Evolutionary conservation across 2,113 vertebrate species (phyloP), one percentile per base, ranked within the genome.

Genomic region (Toxotes chatareus): DNA sequence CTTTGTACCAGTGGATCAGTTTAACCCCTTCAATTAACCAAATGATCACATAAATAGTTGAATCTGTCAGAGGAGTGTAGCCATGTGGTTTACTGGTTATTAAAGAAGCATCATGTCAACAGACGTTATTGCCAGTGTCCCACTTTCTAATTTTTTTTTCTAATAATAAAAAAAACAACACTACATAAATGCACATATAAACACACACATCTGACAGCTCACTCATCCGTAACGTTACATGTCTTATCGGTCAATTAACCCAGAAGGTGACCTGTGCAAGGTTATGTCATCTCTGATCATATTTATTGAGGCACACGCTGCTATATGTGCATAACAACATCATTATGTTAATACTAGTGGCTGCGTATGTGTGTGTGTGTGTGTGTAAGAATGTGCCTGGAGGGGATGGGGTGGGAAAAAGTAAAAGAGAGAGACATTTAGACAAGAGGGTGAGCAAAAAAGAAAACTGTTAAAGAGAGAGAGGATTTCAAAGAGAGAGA

Each of bases 181-280:
- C n/a, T n/a, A n/a, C 2, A 57, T 12, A 27, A 10, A 66, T 44
- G 64, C 64, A 72, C 60, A 67, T 2, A 19, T 32, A 70, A 12
- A 51, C 46, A 73, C 47, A 73, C 73, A 83, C 76, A 73, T 17
- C 36, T 60, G 82, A 80, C 62, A 81, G 84, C 63, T 70, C 67
- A 3, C 66, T 77, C 64, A 62, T 63, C 68, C 61, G 2, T 65
- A 70, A 57, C 71, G 7, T 77, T 36, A 49, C 63, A 79, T 61
- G 32, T 49, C 56, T 77, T 89, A 89, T 89, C 75, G 13, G 70
- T 83, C 76, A 86, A 81, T 91, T 89, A 91, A 83, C 86, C 77
- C 73, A 63, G 61, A 79, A 73, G 76, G 76, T 87, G 84, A 91
- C 86, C 84, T 56, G 49, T 63, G 72, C 86, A 68, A 79, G 81